Percentiles rank a stretch among this genome's conserved stretches.
Conservation (phyloP, 1,140 invertebrate species). For the Capitella teleta region DNA sequence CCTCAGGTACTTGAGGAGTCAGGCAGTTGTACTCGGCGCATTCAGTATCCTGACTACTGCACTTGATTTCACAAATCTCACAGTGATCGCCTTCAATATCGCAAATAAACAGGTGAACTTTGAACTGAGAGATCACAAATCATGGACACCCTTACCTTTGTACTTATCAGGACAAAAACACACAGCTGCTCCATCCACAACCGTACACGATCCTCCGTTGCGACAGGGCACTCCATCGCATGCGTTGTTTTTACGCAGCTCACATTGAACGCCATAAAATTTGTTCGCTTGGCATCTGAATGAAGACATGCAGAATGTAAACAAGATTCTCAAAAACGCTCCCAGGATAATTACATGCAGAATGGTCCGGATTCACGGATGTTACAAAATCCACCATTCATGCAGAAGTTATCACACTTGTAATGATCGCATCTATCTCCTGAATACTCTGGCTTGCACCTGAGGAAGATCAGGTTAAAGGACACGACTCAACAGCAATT, state of each 20-base stretch:
- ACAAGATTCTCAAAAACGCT: background rate
- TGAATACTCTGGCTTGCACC: no score
- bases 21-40: background rate
- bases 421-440: no score
- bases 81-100: conserved; percentile 50
- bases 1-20: background rate
- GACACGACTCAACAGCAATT: no score
- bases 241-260: conserved; percentile 39
- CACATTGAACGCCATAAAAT: no score
- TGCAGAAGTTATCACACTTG: no score
- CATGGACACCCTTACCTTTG: background rate
- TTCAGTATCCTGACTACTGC: background rate
- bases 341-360: background rate
- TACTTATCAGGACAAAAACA: background rate
- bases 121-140: background rate
- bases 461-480: no score
- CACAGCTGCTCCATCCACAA: conserved; percentile 17
- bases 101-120: background rate
- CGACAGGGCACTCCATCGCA: conserved; percentile 48
- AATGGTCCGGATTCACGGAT: background rate
- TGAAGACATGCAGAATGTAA: conserved; percentile 1
- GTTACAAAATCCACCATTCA: background rate
- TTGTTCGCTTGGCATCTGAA: no score
- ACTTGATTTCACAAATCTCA: conserved; percentile 25
- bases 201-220: conserved; percentile 48